Evolutionary conservation across 1,140 invertebrate species (phyloP).

Genomic region (Drosophila lini): DNA sequence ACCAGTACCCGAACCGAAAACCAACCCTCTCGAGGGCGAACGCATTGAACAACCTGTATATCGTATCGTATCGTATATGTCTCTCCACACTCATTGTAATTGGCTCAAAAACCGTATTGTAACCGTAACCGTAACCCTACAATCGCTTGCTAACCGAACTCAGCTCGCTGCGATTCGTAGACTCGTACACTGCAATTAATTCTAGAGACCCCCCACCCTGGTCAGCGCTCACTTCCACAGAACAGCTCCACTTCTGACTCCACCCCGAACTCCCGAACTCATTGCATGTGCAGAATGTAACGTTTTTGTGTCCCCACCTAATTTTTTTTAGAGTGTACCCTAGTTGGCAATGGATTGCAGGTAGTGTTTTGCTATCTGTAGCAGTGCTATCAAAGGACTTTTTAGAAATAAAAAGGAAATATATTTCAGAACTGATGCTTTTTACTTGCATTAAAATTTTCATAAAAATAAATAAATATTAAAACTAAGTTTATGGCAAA

Average conservation of each 20-base stretch:
- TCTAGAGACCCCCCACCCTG: constrained; percentile 11
- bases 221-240: constrained; percentile 24
- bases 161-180: constrained; percentile 47
- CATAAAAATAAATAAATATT: neutral
- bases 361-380: constrained; percentile 9
- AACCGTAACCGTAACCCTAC: constrained; percentile 26
- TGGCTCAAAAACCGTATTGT: constrained; percentile 33
- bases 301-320: constrained; percentile 20
- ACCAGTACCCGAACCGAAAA: constrained; percentile 15
- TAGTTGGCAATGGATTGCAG: constrained; percentile 37
- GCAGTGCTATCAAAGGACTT: constrained; percentile 1
- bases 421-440: neutral
- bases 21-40: constrained; percentile 48
- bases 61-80: constrained; percentile 19
- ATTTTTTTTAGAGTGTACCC: constrained; percentile 31
- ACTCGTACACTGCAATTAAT: constrained; percentile 40
- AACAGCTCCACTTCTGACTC: constrained; percentile 46
- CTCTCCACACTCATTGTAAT: constrained; percentile 41
- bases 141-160: constrained; percentile 52
- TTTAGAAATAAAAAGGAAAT: neutral
- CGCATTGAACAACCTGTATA: constrained; percentile 64
- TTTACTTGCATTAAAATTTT: too few species aligned
- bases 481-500: neutral
- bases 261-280: constrained; percentile 39
- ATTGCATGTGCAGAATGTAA: constrained; percentile 55